Evolutionary conservation across 2,888 invertebrate species (phyloP).

Genomic region (Apodemia duryi): DNA sequence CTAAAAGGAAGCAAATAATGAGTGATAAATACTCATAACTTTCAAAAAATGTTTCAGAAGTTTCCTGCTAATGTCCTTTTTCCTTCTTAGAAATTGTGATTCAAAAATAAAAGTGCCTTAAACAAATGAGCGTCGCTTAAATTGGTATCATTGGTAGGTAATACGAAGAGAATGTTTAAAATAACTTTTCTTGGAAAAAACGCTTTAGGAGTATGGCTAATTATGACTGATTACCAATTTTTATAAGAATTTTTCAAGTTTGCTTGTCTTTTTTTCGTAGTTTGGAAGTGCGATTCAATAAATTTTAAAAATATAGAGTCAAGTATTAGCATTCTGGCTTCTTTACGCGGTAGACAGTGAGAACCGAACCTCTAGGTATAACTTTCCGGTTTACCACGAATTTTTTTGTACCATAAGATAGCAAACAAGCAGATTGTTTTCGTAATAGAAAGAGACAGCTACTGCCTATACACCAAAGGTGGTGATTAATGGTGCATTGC

Average conservation of each 20-base stretch:
- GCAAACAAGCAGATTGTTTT: too few species aligned
- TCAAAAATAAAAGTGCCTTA: slow-evolving; percentile 4
- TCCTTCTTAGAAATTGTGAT: neutral
- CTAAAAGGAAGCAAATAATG: neutral
- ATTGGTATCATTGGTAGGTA: slow-evolving; percentile 1
- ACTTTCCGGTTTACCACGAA: too few species aligned
- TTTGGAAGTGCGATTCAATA: too few species aligned
- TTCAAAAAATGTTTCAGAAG: neutral
- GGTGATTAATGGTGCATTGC: too few species aligned
- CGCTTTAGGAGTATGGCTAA: neutral
- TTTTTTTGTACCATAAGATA: too few species aligned
- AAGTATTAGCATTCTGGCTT: too few species aligned
- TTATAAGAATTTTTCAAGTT: neutral
- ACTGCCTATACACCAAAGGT: too few species aligned
- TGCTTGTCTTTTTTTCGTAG: too few species aligned
- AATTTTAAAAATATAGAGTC: too few species aligned
- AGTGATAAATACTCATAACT: neutral
- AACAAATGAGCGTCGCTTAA: neutral
- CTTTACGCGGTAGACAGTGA: too few species aligned
- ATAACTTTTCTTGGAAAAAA: neutral
- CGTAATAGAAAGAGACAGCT: too few species aligned
- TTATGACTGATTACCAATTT: neutral
- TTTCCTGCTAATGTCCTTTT: neutral
- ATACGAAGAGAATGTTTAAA: neutral
- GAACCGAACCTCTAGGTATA: too few species aligned